Conservation (phyloP, 2,797 vertebrate genomes). For the Hyperoplus lanceolatus region DNA sequence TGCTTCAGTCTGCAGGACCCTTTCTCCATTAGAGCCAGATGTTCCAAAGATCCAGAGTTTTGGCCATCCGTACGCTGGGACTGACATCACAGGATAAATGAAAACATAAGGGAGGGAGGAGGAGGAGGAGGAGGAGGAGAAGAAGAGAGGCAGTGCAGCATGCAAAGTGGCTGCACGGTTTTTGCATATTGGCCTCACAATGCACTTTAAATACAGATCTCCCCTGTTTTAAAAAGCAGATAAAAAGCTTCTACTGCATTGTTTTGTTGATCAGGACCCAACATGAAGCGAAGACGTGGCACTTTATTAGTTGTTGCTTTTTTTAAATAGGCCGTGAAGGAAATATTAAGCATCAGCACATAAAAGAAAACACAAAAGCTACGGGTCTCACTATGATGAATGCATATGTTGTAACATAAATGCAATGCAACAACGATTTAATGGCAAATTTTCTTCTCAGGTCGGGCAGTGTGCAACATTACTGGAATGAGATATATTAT, state of each 20-base stretch:
- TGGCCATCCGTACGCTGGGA: constrained; percentile 58
- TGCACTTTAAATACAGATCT: constrained; percentile 20
- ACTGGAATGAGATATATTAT: constrained; percentile 98
- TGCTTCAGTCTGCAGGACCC: constrained; percentile 55
- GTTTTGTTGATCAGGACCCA: constrained; percentile 5
- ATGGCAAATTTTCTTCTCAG: constrained; percentile 75
- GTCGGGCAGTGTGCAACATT: constrained; percentile 95
- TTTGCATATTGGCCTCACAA: constrained; percentile 31
- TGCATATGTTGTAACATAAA: too few species aligned
- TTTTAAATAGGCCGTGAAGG: background rate
- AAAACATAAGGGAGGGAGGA: constrained; percentile 67
- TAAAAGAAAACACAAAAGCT: background rate
- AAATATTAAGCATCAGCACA: constrained; percentile 28
- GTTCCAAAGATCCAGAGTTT: constrained; percentile 72
- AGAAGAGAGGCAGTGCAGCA: constrained; percentile 37
- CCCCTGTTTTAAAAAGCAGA: constrained; percentile 10
- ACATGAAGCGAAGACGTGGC: constrained; percentile 14
- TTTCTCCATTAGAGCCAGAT: constrained; percentile 81
- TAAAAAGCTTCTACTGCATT: background rate
- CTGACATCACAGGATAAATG: constrained; percentile 73
- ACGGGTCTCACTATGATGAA: background rate
- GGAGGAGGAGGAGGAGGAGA: constrained; percentile 19
- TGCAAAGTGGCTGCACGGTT: constrained; percentile 38
- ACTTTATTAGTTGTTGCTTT: constrained; percentile 13
- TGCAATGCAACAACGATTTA: too few species aligned